Percentiles rank a stretch among this genome's conserved stretches.
Evolutionary conservation across 2,888 invertebrate genomes (phyloP).

Genomic region (Drosophila rellima): DNA sequence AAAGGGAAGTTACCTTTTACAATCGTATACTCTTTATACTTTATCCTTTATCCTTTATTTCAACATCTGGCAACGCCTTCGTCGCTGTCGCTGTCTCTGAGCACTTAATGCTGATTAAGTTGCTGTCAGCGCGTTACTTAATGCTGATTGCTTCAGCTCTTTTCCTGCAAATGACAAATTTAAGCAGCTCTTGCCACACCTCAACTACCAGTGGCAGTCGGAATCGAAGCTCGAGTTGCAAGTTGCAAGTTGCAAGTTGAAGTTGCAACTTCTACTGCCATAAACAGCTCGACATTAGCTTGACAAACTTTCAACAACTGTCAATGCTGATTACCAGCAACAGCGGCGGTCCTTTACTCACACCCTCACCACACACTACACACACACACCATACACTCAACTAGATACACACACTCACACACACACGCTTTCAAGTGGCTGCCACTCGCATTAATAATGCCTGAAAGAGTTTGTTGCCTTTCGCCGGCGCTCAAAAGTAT

Average conservation of each 20-base stretch:
- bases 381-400: conserved; percentile 3
- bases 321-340: conserved; percentile 68
- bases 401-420: conserved; percentile 7
- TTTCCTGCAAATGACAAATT: conserved; percentile 29
- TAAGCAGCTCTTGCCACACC: conserved; percentile 42
- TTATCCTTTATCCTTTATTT: conserved; percentile 32
- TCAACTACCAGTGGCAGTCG: conserved; percentile 1
- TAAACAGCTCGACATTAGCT: conserved; percentile 51
- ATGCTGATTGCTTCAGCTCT: conserved; percentile 55
- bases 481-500: conserved; percentile 59
- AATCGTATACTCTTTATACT: conserved; percentile 26
- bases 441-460: conserved; percentile 69
- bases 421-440: conserved; percentile 46
- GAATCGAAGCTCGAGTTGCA: conserved; percentile 13
- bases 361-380: conserved; percentile 6
- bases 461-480: conserved; percentile 59
- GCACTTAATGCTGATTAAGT: conserved; percentile 73
- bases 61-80: conserved; percentile 24
- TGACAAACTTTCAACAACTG: conserved; percentile 70
- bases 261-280: conserved; percentile 30
- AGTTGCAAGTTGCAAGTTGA: background rate
- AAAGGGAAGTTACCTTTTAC: conserved; percentile 5
- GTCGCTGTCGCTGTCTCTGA: conserved; percentile 16
- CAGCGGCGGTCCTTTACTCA: conserved; percentile 17
- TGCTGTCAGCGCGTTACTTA: conserved; percentile 54